Evolutionary conservation across 1,140 invertebrate species (phyloP).

Genomic region (Drosophila lacteicornis): DNA sequence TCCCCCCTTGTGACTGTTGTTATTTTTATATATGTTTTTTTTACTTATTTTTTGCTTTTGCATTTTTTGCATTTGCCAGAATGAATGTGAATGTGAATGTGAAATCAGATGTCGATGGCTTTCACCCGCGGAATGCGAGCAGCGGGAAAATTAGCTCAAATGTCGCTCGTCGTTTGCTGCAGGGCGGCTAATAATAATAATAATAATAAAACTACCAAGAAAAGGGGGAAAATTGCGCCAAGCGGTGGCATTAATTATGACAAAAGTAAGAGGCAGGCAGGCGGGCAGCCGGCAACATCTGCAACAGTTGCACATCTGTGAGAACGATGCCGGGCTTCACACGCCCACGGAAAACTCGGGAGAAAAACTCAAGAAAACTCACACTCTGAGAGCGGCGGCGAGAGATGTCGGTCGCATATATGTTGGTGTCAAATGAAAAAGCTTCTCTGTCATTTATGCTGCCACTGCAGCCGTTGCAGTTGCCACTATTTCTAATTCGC

Average conservation of each 20-base stretch:
- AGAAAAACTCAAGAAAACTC: constrained; percentile 16
- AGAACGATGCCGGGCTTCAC: constrained; percentile 49
- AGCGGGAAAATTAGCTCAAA: constrained; percentile 72
- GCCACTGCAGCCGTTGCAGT: constrained; percentile 24
- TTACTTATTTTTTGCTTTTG: constrained; percentile 13
- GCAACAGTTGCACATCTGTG: constrained; percentile 52
- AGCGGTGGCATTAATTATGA: constrained; percentile 67
- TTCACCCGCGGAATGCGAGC: constrained; percentile 76
- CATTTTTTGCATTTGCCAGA: constrained; percentile 60
- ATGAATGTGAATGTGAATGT: constrained; percentile 50
- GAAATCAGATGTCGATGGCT: constrained; percentile 46
- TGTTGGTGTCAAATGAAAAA: constrained; percentile 45
- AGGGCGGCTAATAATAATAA: constrained; percentile 52
- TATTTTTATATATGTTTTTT: constrained; percentile 29
- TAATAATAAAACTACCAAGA: constrained; percentile 10
- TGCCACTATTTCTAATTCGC: constrained; percentile 69
- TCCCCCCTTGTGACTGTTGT: constrained; percentile 3
- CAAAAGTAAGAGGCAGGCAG: constrained; percentile 58
- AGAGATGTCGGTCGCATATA: constrained; percentile 1
- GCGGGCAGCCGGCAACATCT: neutral
- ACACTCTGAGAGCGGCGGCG: constrained; percentile 1
- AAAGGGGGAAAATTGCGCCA: constrained; percentile 53
- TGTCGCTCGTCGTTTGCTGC: constrained; percentile 40
- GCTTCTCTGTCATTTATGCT: constrained; percentile 55
- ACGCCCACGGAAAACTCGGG: constrained; percentile 40